Evolutionary conservation across 2,888 invertebrate genomes (phyloP), one percentile per base, ranked within the genome.

Genomic region (Stegophylla sp.): DNA sequence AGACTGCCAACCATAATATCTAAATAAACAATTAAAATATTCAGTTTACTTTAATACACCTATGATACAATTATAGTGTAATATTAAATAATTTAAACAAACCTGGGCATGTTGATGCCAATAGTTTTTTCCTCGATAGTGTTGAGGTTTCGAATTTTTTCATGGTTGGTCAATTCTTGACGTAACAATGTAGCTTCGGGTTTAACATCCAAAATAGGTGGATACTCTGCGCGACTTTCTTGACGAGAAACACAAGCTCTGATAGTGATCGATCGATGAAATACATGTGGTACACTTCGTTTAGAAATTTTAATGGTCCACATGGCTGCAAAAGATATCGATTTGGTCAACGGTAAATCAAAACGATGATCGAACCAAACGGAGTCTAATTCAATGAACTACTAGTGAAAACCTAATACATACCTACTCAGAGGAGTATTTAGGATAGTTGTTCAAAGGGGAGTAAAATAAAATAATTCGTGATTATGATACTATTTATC

Each of bases 121-220:
- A 94, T 91, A 84, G 94, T 89, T 85, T 96, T 96, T 86, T 94
- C 94, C 87, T 96, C 95, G 0, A 94, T 90, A 0, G 94, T 94
- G 81, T 90, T 69, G 17, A 84, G 66, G 59, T 83, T 67, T 67
- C 84, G 83, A 12, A 84, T 81, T 69, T 84, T 84, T 63, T 84
- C 83, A 76, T 82, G 82, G 13, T 53, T 26, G 0, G 20, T 45
- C 45, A 71, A 63, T 73, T 81, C 79, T 23, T 56, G 23, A 20
- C 81, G 74, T 13, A 64, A 51, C 51, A 53, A 3, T 1, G 51
- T 66, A 0, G 81, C 34, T n/a, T 64, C 69, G 1, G 72, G 72
- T 17, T 67, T 64, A 9, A 83, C 0, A 13, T 81, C 71, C 4
- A 75, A 15, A 43, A 83, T 83, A 15, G 81, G 69, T 1, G 82